A percentile compares a stretch with the other conserved stretches of the same genome.
Conservation (phyloP, 2,797 vertebrate species). For the Aphelocoma californica region DNA sequence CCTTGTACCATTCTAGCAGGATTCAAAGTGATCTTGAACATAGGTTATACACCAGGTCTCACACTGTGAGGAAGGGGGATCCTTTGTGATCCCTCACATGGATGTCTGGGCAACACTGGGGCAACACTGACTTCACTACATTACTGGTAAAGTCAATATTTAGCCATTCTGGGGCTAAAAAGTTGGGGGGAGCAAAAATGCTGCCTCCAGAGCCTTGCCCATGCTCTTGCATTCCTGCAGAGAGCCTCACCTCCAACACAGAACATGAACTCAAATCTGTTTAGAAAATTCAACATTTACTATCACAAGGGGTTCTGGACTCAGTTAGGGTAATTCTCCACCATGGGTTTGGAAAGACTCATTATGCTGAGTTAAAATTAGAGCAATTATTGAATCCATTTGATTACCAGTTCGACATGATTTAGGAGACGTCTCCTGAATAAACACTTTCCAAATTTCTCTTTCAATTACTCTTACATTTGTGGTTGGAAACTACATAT, state of each 20-base stretch:
- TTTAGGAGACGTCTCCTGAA: not conserved
- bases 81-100: not conserved
- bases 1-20: not conserved
- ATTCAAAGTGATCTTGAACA: not conserved
- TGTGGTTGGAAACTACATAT: conserved; percentile 11
- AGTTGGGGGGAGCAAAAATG: not conserved
- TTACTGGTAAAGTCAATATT: not conserved
- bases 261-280: not conserved
- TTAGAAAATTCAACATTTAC: not conserved
- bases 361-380: conserved; percentile 19
- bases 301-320: not conserved
- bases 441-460: conserved; percentile 6
- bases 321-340: not conserved
- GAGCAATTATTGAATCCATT: not conserved
- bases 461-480: not conserved
- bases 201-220: not conserved
- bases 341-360: not conserved
- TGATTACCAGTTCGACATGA: not conserved
- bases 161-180: not conserved
- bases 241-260: not conserved
- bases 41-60: not conserved
- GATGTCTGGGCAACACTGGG: not conserved
- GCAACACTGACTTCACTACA: not conserved
- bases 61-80: not conserved
- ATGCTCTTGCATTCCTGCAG: not conserved